Base-by-base conservation (phyloP, 2,888 invertebrate genomes). In the Argynnis bischoffii region DNA sequence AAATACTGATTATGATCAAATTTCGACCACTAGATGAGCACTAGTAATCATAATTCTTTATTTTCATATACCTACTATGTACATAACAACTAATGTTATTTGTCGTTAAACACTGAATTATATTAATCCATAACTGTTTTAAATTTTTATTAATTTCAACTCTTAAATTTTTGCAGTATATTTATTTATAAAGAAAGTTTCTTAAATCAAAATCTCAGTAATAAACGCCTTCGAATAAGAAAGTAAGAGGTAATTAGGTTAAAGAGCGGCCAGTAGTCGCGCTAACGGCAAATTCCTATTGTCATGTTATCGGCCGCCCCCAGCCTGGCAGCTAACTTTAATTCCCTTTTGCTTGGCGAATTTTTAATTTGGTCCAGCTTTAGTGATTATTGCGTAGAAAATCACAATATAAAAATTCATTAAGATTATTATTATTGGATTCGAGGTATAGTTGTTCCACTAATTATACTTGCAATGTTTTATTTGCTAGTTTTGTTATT, bases 211-310 rank as follows among this genome's bases (percentile, higher is more conserved):
- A 66, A 41, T 55, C 41, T 35, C 55, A 51, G 55, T 63, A 66
- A 66, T 61, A 67, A 70, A 47, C 53, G 64, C 31, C 67, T 60
- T 31, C 61, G 64, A 61, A 67, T 67, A 67, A 66, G 81, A 70
- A 79, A 79, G 79, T 84, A 81, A 83, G 83, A 84, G 75, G 83
- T 86, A 74, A 88, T 87, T 88, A 84, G 84, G 79, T 83, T 82
- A 77, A 77, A 75, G 72, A 74, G 69, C 72, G 77, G 84, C 81
- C 87, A 86, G 85, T 66, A 61, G 60, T 66, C 66, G 80, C 80
- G 83, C 85, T 83, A 83, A 82, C 81, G 81, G 86, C 84, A 87
- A 88, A 88, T 84, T 87, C 85, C 89, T 79, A 88, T 91, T 91
- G 91, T 91, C 77, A 70, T 82, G 84, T 91, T 91, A 91, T 91